Percentiles rank a stretch among this genome's conserved stretches.
Conservation (phyloP, 2,888 invertebrate genomes). For the Escarpia spicata region DNA sequence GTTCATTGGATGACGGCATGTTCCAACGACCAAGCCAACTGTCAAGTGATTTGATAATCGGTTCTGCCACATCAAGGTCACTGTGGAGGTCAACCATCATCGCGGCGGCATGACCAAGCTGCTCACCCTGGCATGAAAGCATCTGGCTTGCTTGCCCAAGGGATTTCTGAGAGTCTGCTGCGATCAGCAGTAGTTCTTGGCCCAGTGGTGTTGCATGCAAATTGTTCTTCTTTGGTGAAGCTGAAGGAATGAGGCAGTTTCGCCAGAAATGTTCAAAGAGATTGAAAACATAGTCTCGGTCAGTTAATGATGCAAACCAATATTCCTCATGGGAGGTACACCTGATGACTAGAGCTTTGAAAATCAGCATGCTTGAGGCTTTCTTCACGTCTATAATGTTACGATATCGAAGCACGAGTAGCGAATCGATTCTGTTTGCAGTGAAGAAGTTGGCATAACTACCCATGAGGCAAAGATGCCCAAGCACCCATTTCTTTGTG, state of each 20-base stretch:
- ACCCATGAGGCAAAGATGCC: not conserved
- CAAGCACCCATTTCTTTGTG: not conserved
- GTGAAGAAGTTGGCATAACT: not conserved
- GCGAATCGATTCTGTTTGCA: not conserved
- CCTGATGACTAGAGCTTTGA: slow-evolving; percentile 46
- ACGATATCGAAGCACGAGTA: slow-evolving; percentile 40
- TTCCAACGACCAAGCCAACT: slow-evolving; percentile 51
- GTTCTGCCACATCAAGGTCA: slow-evolving; percentile 51
- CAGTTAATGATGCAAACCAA: slow-evolving; percentile 52
- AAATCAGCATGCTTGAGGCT: slow-evolving; percentile 49
- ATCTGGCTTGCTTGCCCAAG: slow-evolving; percentile 46
- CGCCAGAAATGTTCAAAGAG: slow-evolving; percentile 48
- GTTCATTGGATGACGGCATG: slow-evolving; percentile 36
- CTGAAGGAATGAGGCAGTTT: slow-evolving; percentile 33
- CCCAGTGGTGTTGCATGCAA: not conserved
- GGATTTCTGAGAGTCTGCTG: slow-evolving; percentile 49
- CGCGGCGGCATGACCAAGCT: slow-evolving; percentile 44
- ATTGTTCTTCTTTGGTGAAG: not conserved
- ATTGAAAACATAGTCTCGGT: slow-evolving; percentile 45
- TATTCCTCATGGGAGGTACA: slow-evolving; percentile 40
- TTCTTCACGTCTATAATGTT: slow-evolving; percentile 47
- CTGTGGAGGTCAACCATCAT: slow-evolving; percentile 51
- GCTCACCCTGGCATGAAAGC: slow-evolving; percentile 48
- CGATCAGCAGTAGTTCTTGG: slow-evolving; percentile 46
- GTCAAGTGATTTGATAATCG: slow-evolving; percentile 46